Percentiles rank a stretch among this genome's conserved stretches.
phyloP scores from a whole-genome alignment of 2,888 invertebrate genomes.

The Hedya salicella region DNA sequence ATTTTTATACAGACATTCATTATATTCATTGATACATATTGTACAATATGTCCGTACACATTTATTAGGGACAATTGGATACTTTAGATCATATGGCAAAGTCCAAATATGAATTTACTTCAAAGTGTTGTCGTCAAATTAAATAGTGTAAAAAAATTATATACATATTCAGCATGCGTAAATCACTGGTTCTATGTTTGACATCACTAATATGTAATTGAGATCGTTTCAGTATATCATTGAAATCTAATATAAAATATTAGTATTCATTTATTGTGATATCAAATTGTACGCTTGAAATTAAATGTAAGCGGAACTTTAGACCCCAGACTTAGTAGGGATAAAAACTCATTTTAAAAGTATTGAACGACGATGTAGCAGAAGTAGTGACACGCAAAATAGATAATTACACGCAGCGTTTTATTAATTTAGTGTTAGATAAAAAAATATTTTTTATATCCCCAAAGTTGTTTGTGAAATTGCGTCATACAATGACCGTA shows the following conservation, averaged over 20 bases:
- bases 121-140: too few species aligned
- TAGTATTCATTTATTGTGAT: conserved; percentile 35
- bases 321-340: background rate
- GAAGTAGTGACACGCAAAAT: background rate
- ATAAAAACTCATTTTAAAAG: conserved; percentile 6
- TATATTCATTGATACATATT: too few species aligned
- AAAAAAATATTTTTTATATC: conserved; percentile 15
- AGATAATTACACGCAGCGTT: background rate
- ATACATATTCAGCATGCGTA: too few species aligned
- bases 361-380: conserved; percentile 7
- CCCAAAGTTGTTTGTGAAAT: conserved; percentile 18
- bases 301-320: conserved; percentile 11
- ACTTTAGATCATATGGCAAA: too few species aligned
- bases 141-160: too few species aligned
- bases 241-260: conserved; percentile 35
- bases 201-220: background rate
- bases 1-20: too few species aligned
- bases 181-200: background rate
- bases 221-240: conserved; percentile 1
- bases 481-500: conserved; percentile 23
- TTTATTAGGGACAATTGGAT: too few species aligned
- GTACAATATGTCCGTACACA: too few species aligned
- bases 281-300: conserved; percentile 24
- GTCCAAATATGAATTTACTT: too few species aligned
- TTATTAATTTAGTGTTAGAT: background rate